Conservation (phyloP, 64 coral and sea anemone genomes). For the Stichodactyla helianthus region DNA sequence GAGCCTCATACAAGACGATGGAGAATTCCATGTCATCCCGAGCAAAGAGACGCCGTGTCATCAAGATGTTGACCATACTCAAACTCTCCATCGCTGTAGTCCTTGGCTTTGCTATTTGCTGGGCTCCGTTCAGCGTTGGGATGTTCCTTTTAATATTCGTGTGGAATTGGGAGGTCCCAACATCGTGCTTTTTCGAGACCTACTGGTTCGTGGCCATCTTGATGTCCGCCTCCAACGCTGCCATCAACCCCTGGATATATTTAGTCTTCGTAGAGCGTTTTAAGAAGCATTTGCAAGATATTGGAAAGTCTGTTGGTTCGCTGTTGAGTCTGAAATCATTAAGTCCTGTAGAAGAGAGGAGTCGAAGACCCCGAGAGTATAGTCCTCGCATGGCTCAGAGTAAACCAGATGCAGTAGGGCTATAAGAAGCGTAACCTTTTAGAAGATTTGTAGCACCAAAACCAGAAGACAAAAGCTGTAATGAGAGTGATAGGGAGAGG, state of each 20-base stretch:
- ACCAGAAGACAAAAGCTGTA: no score
- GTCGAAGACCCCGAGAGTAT: neutral
- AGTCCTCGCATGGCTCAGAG: neutral
- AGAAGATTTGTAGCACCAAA: no score
- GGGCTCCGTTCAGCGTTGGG: constrained; percentile 9
- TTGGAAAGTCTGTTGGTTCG: neutral
- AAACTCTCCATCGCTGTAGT: constrained; percentile 17
- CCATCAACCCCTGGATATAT: constrained; percentile 18
- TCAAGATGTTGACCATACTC: neutral
- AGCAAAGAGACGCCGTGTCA: neutral
- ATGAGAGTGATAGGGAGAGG: no score
- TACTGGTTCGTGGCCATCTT: constrained; percentile 1
- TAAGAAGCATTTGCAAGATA: neutral
- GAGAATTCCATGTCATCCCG: neutral
- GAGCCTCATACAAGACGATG: neutral
- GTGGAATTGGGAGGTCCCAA: neutral
- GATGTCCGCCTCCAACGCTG: constrained; percentile 1
- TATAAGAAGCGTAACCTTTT: no score
- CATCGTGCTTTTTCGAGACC: neutral
- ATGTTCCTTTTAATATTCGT: constrained; percentile 4
- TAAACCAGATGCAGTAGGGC: no score
- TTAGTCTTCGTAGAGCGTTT: constrained; percentile 6
- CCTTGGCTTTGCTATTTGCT: constrained; percentile 11
- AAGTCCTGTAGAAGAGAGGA: neutral
- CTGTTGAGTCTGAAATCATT: neutral